Evolutionary conservation across 1,140 invertebrate species (phyloP), one percentile per base, ranked within the genome.

Genomic region (Harpegnathos saltator): DNA sequence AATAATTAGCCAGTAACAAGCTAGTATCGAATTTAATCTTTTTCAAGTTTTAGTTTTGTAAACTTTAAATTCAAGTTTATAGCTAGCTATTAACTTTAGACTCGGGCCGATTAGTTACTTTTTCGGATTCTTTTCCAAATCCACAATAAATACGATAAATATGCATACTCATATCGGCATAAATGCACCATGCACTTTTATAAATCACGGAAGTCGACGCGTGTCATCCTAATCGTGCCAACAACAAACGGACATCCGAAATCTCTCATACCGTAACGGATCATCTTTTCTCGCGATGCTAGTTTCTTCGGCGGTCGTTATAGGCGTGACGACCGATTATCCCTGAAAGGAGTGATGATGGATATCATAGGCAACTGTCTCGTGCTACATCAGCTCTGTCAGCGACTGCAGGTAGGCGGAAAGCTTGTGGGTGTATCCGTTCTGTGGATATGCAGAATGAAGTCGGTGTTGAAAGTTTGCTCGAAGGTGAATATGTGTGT

Each of bases 241-340:
- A 77, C 48, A 69, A 62, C 69, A 33, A 52, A 22, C 33, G 24
- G 68, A 33, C 62, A 44, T 65, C 26, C 33, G 24, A 62, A 59
- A 52, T 50, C 66, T 29, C 24, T 59, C 50, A 14, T 77, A 33
- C 22, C 59, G 24, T 71, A 66, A 59, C 62, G 80, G 61, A 63
- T 56, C 52, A 61, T 80, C 52, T 29, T 22, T 58, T 11, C 52
- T 87, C 81, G 62, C 12, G 65, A 7, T 83, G 24, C 54, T 58
- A 78, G 81, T 82, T 85, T 38, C 82, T 84, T 89, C 80, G 52
- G 24, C 74, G 77, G 73, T 80, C 87, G 69, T 87, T 90, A 84
- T 78, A 91, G 88, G 85, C 88, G 90, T 89, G 88, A 90, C 87
- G 84, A 71, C 48, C 88, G 85, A 91, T 90, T 89, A 91, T 87